A percentile compares a stretch with the other conserved stretches of the same genome.
Conservation (phyloP, 2,888 invertebrate genomes). For the Alloscopus bannaensis region DNA sequence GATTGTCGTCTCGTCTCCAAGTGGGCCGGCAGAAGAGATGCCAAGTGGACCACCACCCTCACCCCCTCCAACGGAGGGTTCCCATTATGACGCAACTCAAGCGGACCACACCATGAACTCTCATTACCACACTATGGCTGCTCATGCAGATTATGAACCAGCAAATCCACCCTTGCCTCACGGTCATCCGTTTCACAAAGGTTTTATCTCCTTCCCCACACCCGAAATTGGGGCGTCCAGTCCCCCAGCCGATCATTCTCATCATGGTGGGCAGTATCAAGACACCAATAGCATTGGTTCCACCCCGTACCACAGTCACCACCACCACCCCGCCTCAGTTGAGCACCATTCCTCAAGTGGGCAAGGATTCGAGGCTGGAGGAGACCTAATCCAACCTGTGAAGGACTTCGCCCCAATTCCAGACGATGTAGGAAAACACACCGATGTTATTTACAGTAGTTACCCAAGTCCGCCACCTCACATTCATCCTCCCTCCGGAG, state of each 20-base stretch:
- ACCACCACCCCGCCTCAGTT: slow-evolving; percentile 28
- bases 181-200: slow-evolving; percentile 63
- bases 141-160: slow-evolving; percentile 71
- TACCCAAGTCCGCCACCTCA: neutral
- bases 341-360: slow-evolving; percentile 25
- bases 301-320: slow-evolving; percentile 7
- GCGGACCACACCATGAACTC: slow-evolving; percentile 40
- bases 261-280: neutral
- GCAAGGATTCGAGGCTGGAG: slow-evolving; percentile 24
- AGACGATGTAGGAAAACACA: slow-evolving; percentile 46
- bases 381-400: neutral
- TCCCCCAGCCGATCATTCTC: neutral
- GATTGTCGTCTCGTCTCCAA: neutral
- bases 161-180: slow-evolving; percentile 72
- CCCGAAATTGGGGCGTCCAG: slow-evolving; percentile 3
- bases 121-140: slow-evolving; percentile 72
- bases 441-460: slow-evolving; percentile 20
- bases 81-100: slow-evolving; percentile 32
- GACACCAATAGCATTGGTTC: slow-evolving; percentile 44
- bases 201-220: slow-evolving; percentile 45
- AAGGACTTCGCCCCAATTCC: slow-evolving; percentile 37
- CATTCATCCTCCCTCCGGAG: neutral
- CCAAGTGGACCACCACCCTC: neutral
- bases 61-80: neutral
- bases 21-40: neutral